Evolutionary conservation across 2,888 invertebrate genomes (phyloP).

Genomic region (Philonicus albiceps): DNA sequence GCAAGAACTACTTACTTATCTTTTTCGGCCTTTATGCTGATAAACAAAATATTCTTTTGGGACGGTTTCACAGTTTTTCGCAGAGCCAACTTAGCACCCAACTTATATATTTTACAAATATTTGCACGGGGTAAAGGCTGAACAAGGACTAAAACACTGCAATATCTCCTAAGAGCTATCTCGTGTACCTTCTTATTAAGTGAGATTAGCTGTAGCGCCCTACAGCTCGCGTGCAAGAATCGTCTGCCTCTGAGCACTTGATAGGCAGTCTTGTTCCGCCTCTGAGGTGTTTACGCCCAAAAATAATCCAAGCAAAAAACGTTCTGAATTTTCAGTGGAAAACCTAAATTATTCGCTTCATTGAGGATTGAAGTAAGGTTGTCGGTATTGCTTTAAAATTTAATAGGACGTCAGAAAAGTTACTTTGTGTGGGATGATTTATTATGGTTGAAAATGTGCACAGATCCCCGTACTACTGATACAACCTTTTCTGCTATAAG

Average conservation of each 20-base stretch:
- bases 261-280: not conserved
- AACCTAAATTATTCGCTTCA: not conserved
- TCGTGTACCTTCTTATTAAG: not conserved
- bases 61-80: not conserved
- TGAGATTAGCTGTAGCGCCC: not conserved
- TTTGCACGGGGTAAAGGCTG: not conserved
- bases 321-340: not conserved
- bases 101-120: not conserved
- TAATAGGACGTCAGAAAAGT: not conserved
- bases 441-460: not conserved
- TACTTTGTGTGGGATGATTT: not conserved
- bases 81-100: not conserved
- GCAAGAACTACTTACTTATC: not conserved
- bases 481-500: not conserved
- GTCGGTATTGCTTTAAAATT: not conserved
- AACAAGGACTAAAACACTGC: not conserved
- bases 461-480: not conserved
- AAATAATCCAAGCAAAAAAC: not conserved
- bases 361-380: not conserved
- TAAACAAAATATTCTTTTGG: not conserved
- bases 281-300: not conserved
- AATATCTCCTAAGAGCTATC: not conserved
- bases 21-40: not conserved
- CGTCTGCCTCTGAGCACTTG: not conserved
- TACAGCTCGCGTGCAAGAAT: not conserved